Evolutionary conservation across 2,888 invertebrate genomes (phyloP), one percentile per base, ranked within the genome.

Genomic region (Nomada flava): DNA sequence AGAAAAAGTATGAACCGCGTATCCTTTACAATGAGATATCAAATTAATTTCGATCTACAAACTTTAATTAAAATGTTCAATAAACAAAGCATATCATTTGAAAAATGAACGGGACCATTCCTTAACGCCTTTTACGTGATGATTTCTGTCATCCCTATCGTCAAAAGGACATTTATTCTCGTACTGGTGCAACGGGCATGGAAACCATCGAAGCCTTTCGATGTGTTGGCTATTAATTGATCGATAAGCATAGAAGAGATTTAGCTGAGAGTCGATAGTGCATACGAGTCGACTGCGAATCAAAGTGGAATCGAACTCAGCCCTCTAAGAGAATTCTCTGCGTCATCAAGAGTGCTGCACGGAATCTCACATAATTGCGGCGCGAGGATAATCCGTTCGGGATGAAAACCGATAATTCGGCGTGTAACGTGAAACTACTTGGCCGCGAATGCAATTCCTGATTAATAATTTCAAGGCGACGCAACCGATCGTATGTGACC

Each of bases 381-480:
- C 60, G 20, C 50, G 53, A 67, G 52, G 75, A 77, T 80, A 84
- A 84, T 67, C 74, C 57, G 69, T 68, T 64, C 69, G 65, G 77
- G 76, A 78, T 80, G 76, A 64, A 62, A 86, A 76, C 69, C 78
- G 77, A 84, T 86, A 84, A 79, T 65, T 63, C 76, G 76, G 59
- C 42, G 15, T 62, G 71, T 76, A 78, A 86, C 71, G 59, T 60
- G 75, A 59, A 79, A 79, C 79, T 83, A 81, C 76, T 81, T 69
- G 80, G 64, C 80, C 76, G 63, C 60, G 62, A 68, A 73, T 50
- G 78, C 59, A 76, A 77, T 57, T 59, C 23, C 53, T 67, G 81
- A 85, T 86, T 86, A 86, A 86, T 86, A 85, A 86, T 86, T 87
- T 77, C 77, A 79, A 79, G 72, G 59, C 50, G 23, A 20, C 47